Evolutionary conservation across 2,113 vertebrate species (phyloP), one percentile per base, ranked within the genome.

Genomic region (Laterallus jamaicensis): DNA sequence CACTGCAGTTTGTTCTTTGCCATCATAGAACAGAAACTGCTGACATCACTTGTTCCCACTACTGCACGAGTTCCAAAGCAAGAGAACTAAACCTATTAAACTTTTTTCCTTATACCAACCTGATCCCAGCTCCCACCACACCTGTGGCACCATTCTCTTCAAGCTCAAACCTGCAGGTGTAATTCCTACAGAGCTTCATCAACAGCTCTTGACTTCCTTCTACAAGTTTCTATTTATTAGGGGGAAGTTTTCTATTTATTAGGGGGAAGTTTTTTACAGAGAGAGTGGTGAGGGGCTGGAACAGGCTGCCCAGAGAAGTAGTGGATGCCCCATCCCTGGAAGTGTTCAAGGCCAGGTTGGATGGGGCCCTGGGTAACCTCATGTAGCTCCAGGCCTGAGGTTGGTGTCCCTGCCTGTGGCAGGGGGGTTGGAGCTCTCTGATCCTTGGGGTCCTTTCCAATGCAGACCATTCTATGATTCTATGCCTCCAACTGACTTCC

Each of bases 21-120:
- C 49, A 12, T 15, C 86, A 42, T 1, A 0, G 17, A 66, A 68
- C 37, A 71, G 29, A 0, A 0, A 19, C 22, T 40, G 47, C 88
- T 64, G 69, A 32, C 68, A 80, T 31, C 2, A 3, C 20, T 58
- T 52, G 47, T 15, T 90, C 88, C 75, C 60, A 21, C 10, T 67
- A 32, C 83, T 76, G 32, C 29, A 59, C 2, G 13, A 73, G 28
- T 47, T 75, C 52, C 71, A 83, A 75, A 87, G 71, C 31, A 88
- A 63, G 39, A 82, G 32, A 88, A 25, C 40, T 29, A 19, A 92
- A 35, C 35, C 80, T 29, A 37, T 86, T 67, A 47, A 56, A 6
- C 50, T 62, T 49, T 54, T 78, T 63, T 73, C 28, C 35, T 47
- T 47, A 44, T 7, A 56, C 31, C 49, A 39, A 3, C 26, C 56